A percentile compares a stretch with the other conserved stretches of the same genome.
Conservation (phyloP, 2,113 vertebrate genomes). For the Pitta sordida region DNA sequence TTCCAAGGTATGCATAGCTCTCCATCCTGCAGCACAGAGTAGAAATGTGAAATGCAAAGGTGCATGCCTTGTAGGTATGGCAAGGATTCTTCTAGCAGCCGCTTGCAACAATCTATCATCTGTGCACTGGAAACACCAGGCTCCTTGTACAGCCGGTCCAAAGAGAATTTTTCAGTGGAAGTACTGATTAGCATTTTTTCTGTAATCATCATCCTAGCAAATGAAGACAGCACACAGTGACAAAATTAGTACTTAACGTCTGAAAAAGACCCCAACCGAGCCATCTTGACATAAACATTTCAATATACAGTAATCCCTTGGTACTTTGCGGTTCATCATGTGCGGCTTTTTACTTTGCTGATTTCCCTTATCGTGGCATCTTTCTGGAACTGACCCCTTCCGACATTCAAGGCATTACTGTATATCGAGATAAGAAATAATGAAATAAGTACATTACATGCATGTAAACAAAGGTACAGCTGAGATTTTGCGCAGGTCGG, state of each 20-base stretch:
- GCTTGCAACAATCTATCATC: slow-evolving; percentile 86
- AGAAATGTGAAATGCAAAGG: slow-evolving; percentile 88
- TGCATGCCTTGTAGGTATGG: slow-evolving; percentile 83
- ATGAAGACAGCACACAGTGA: neutral
- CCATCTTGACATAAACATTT: neutral
- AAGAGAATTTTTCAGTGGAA: slow-evolving; percentile 77
- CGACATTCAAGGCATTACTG: too few relatives aligned
- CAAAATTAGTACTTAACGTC: neutral
- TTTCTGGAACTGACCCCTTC: too few relatives aligned
- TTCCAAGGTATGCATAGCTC: slow-evolving; percentile 96
- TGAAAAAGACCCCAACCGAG: neutral
- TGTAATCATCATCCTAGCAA: slow-evolving; percentile 79
- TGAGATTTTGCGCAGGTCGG: neutral
- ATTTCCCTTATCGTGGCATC: too few relatives aligned
- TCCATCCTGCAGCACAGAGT: slow-evolving; percentile 93
- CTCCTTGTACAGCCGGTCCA: slow-evolving; percentile 87
- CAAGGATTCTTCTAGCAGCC: slow-evolving; percentile 77
- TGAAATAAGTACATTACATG: neutral
- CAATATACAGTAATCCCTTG: too few relatives aligned
- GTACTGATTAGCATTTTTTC: slow-evolving; percentile 75
- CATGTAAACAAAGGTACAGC: neutral
- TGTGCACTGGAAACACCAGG: slow-evolving; percentile 85
- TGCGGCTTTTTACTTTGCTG: too few relatives aligned
- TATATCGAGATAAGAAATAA: neutral
- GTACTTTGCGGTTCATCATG: too few relatives aligned